These are phyloP conservation scores for Brachionus plicatilis DNA, from an alignment of 1,140 invertebrate genomes.

Conservation along the genomic window DNA sequence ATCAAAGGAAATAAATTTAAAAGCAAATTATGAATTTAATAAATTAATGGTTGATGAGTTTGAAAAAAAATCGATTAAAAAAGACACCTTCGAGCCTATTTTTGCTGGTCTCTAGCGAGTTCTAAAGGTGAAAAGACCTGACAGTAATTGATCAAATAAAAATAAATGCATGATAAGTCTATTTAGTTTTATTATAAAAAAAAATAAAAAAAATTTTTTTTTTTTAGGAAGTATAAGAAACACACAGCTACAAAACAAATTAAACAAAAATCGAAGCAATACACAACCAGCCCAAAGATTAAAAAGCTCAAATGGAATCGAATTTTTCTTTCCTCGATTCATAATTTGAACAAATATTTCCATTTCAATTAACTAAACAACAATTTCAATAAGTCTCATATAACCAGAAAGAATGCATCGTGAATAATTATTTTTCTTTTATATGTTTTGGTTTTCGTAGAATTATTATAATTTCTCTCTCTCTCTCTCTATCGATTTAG, in stretches of 20 bases:
- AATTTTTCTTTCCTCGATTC: not conserved
- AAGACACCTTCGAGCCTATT: not conserved
- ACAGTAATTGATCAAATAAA: not conserved
- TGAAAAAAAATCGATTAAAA: not conserved
- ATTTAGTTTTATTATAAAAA: not conserved
- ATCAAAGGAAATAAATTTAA: not conserved
- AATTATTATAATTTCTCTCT: slow-evolving; percentile 9
- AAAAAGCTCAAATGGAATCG: not conserved
- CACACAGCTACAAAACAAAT: not conserved
- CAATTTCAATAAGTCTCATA: not conserved
- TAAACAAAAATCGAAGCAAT: not conserved
- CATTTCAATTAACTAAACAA: slow-evolving; percentile 33
- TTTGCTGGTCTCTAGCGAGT: not conserved
- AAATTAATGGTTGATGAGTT: not conserved
- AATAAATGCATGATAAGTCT: not conserved
- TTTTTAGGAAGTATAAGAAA: not conserved
- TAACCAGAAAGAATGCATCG: not conserved
- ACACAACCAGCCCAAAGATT: not conserved
- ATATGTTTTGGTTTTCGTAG: not conserved
- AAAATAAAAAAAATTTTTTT: no score
- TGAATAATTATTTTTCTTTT: slow-evolving; percentile 7
- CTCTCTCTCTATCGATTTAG: slow-evolving; percentile 2
- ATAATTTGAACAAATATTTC: slow-evolving; percentile 34
- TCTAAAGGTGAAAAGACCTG: not conserved
- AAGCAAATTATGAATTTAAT: not conserved